Percentiles rank a stretch among this genome's conserved stretches.
Evolutionary conservation across 2,797 vertebrate genomes (phyloP).

Genomic region (Echeneis naucrates): DNA sequence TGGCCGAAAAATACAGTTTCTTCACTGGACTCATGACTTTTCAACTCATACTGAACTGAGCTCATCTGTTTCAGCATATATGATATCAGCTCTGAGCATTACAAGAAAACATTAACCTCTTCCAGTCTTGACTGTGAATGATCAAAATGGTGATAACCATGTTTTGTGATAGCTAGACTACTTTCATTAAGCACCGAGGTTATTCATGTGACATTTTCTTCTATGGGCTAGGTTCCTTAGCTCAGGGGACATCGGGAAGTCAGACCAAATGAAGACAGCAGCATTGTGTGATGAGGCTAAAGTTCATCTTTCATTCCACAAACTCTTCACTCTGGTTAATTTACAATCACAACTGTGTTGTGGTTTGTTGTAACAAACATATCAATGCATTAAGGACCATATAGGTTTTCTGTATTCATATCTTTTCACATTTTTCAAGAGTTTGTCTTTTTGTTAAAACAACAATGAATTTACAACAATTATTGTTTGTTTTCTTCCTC

Average conservation of each 20-base stretch:
- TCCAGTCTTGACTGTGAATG: no score
- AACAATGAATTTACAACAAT: no score
- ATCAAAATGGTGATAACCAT: slow-evolving; percentile 53
- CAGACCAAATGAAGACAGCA: slow-evolving; percentile 59
- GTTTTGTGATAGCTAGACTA: slow-evolving; percentile 50
- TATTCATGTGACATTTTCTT: slow-evolving; percentile 42
- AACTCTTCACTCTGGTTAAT: not conserved
- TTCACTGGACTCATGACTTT: no score
- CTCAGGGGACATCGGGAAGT: slow-evolving; percentile 64
- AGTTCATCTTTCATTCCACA: slow-evolving; percentile 56
- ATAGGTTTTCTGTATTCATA: not conserved
- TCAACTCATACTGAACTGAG: no score
- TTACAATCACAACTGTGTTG: not conserved
- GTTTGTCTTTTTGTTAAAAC: no score
- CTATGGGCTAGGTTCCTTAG: slow-evolving; percentile 72
- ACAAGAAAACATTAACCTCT: no score
- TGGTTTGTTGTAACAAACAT: not conserved
- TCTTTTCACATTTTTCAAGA: no score
- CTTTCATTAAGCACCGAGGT: slow-evolving; percentile 72
- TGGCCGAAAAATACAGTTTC: no score
- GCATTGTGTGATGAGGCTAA: slow-evolving; percentile 67
- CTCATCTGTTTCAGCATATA: no score
- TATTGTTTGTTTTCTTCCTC: slow-evolving; percentile 1
- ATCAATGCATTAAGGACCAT: not conserved
- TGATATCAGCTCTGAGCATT: not conserved